phyloP scores from a whole-genome alignment of 2,113 vertebrate species.

The Nematolebias whitei region DNA sequence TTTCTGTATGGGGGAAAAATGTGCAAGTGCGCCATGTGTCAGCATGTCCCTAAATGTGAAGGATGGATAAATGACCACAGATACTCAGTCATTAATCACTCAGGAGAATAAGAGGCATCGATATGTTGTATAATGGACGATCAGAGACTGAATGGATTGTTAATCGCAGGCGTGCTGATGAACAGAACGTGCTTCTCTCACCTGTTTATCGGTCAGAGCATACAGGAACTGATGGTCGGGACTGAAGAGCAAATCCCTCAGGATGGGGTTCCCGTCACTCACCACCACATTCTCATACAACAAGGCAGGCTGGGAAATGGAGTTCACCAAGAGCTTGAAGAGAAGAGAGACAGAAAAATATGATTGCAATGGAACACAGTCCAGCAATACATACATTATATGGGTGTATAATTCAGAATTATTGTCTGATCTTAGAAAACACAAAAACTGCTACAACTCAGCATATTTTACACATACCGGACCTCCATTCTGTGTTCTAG shows the following conservation, averaged over 20 bases:
- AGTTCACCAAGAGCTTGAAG: slow-evolving; percentile 89
- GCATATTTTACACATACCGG: no score
- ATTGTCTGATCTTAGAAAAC: no score
- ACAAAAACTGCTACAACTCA: no score
- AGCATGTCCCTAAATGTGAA: slow-evolving; percentile 4
- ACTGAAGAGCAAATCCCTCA: slow-evolving; percentile 91
- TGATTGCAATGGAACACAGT: neutral
- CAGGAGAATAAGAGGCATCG: neutral
- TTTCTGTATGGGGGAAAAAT: neutral
- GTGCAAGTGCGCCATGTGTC: neutral
- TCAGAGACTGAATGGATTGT: neutral
- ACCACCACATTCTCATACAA: slow-evolving; percentile 90
- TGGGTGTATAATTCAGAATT: neutral
- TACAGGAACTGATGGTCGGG: slow-evolving; percentile 90
- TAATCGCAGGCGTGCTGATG: neutral
- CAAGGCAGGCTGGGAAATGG: slow-evolving; percentile 80
- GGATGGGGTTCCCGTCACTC: slow-evolving; percentile 87
- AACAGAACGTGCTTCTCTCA: slow-evolving; percentile 28
- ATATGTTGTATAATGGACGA: slow-evolving; percentile 2
- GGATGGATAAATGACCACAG: slow-evolving; percentile 7
- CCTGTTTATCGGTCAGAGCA: slow-evolving; percentile 87
- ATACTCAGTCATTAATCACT: slow-evolving; percentile 15
- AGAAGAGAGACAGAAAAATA: neutral
- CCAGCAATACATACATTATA: neutral
- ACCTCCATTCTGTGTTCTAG: no score